Conservation (phyloP, 1,140 invertebrate species). For the Drosophila nigrodunni region DNA sequence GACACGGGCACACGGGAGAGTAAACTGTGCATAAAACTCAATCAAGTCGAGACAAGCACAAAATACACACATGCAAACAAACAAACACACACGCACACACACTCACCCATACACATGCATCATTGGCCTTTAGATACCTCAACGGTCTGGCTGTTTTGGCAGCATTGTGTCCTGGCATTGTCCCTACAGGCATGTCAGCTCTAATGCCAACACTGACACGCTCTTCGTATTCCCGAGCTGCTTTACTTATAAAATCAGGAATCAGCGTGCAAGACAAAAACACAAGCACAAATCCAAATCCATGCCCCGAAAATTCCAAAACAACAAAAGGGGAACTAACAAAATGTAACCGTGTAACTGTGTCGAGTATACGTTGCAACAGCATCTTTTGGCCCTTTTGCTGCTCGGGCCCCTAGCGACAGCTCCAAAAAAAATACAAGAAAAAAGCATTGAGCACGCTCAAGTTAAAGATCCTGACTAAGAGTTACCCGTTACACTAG, state of each 20-base stretch:
- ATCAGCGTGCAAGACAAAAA: slow-evolving; percentile 58
- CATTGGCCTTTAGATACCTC: slow-evolving; percentile 66
- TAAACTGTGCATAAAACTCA: slow-evolving; percentile 82
- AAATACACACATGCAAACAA: slow-evolving; percentile 4
- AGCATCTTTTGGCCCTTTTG: slow-evolving; percentile 59
- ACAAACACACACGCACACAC: slow-evolving; percentile 32
- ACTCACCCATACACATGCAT: slow-evolving; percentile 43
- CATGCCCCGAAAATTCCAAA: slow-evolving; percentile 49
- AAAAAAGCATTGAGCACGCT: not conserved
- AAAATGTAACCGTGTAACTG: slow-evolving; percentile 23
- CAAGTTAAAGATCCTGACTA: no score
- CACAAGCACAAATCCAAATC: slow-evolving; percentile 20
- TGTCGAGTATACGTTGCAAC: slow-evolving; percentile 36
- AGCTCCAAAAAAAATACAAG: slow-evolving; percentile 30
- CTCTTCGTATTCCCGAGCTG: slow-evolving; percentile 61
- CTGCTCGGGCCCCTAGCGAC: slow-evolving; percentile 62
- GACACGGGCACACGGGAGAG: slow-evolving; percentile 50
- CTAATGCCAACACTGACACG: slow-evolving; percentile 77
- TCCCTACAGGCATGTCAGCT: slow-evolving; percentile 78
- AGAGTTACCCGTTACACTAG: no score
- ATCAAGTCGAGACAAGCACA: slow-evolving; percentile 71
- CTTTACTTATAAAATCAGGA: slow-evolving; percentile 47
- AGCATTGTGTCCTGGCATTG: slow-evolving; percentile 39
- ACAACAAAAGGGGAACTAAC: slow-evolving; percentile 43
- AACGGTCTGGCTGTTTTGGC: slow-evolving; percentile 37